Evolutionary conservation across 1,140 invertebrate species (phyloP), one percentile per base, ranked within the genome.

Genomic region (Gonioctena quinquepunctata): DNA sequence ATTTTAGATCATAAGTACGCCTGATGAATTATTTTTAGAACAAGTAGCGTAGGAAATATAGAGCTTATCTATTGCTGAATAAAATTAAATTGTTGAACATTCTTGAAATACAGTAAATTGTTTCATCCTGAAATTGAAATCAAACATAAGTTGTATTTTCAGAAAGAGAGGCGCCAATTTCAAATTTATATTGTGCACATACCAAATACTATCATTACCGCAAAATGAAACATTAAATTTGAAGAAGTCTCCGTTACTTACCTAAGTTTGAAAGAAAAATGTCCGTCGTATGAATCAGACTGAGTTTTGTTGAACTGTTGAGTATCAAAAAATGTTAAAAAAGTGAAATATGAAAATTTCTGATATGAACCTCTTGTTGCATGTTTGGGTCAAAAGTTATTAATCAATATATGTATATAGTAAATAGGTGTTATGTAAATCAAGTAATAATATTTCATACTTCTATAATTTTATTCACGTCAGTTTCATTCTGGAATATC

Each of bases 1-100:
- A 69, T 65, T 72, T 72, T 71, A 70, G 50, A 13, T 66, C n/a
- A 8, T 66, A 66, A 61, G 59, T 61, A 28, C 27, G 59, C 13
- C 60, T 23, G 23, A 66, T 54, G 63, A 54, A 66, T 49, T 66
- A 33, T 66, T 66, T 66, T 54, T 54, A 54, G 52, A 54, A 23
- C n/a, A 54, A 11, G 33, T 42, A 42, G 33, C 16, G 16, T 57
- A 23, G 54, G 16, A 23, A 57, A n/a, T 21, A 57, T 57, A 57
- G 54, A 57, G 54, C 54, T 57, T 57, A 57, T 25, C 25, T 68
- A 42, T 21, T 62, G 13, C n/a, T 13, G 33, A 61, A 59, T 61
- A 61, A 56, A 59, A 48, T 56, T 56, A 67, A 33, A 33, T 67
- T 57, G 54, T 23, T 57, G 21, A 67, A 33, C 28, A 27, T 26